These are phyloP conservation scores for Clunio marinus DNA, from an alignment of 2,888 invertebrate genomes.

Conservation along the genomic window DNA sequence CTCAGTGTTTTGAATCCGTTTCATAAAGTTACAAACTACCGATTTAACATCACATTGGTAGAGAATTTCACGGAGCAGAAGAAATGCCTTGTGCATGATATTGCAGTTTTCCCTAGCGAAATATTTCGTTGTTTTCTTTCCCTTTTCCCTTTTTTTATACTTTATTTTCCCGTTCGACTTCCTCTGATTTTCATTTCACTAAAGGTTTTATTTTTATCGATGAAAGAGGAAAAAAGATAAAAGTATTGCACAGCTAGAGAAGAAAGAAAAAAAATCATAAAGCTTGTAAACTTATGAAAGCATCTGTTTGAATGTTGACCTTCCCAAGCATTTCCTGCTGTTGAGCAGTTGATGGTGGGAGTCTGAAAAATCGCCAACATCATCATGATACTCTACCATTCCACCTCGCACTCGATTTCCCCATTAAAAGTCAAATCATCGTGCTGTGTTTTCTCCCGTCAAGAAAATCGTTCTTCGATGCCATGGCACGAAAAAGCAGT, in stretches of 20 bases:
- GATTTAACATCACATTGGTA: not conserved
- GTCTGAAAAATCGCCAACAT: constrained; percentile 25
- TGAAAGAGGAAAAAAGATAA: constrained; percentile 2
- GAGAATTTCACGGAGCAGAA: not conserved
- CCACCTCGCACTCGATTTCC: not conserved
- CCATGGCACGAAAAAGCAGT: no score
- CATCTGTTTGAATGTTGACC: not conserved
- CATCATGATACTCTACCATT: not conserved
- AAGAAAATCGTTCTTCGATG: not conserved
- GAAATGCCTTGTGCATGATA: not conserved
- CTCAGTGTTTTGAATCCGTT: not conserved
- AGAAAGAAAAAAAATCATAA: not conserved
- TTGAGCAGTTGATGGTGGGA: no score
- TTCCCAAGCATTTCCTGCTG: constrained; percentile 20
- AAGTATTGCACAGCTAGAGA: not conserved
- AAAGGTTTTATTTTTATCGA: not conserved
- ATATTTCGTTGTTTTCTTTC: not conserved
- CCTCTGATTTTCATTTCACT: not conserved
- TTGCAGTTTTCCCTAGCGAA: not conserved
- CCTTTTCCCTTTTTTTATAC: not conserved
- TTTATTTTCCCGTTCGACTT: not conserved
- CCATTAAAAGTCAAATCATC: constrained; percentile 33
- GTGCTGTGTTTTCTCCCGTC: not conserved
- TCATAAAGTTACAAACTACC: not conserved
- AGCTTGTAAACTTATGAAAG: not conserved